Evolutionary conservation across 2,888 invertebrate genomes (phyloP).

Genomic region (Spilarctia lutea): DNA sequence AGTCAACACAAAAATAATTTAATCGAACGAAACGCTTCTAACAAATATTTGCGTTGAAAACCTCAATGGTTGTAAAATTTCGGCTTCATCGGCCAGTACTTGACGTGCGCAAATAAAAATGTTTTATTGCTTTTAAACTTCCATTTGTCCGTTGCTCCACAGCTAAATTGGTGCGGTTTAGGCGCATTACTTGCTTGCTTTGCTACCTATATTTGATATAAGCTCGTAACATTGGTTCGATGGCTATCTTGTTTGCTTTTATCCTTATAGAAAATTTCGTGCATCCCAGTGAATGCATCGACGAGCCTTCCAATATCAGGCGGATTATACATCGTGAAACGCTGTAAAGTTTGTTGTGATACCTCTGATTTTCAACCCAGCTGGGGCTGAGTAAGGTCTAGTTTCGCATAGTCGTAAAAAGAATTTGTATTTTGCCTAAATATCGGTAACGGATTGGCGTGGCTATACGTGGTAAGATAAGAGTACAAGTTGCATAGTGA

Average conservation of each 20-base stretch:
- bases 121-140: constrained; percentile 65
- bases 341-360: constrained; percentile 68
- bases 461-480: constrained; percentile 81
- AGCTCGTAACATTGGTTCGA: constrained; percentile 76
- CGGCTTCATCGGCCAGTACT: constrained; percentile 63
- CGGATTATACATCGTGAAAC: constrained; percentile 81
- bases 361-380: constrained; percentile 61
- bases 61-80: constrained; percentile 66
- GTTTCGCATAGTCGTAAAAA: constrained; percentile 58
- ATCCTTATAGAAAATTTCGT: constrained; percentile 86
- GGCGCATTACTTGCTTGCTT: constrained; percentile 40
- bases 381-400: constrained; percentile 55
- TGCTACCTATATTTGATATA: constrained; percentile 44
- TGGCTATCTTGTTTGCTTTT: constrained; percentile 86
- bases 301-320: constrained; percentile 84
- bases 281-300: constrained; percentile 84
- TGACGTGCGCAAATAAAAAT: constrained; percentile 68
- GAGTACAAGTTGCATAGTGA: constrained; percentile 77
- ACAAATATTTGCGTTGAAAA: constrained; percentile 68
- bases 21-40: constrained; percentile 57
- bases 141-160: constrained; percentile 57
- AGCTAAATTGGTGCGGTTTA: constrained; percentile 54
- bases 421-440: constrained; percentile 84
- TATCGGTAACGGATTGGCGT: constrained; percentile 84
- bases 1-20: constrained; percentile 61